Evolutionary conservation across 2,888 invertebrate genomes (phyloP), one percentile per base, ranked within the genome.

Genomic region (Sthenelais limicola): DNA sequence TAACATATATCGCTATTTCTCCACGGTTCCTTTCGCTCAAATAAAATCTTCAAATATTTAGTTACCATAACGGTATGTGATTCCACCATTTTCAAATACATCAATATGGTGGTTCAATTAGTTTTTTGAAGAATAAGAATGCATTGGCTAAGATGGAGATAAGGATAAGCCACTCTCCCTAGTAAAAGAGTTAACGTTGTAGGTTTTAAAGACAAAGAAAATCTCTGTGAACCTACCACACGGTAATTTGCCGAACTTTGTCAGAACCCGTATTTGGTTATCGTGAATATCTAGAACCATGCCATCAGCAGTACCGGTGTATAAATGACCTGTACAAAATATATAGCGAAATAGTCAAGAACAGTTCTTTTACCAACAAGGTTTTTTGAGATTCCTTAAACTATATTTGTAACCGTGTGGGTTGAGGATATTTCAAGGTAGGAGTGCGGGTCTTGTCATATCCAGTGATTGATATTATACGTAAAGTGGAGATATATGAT

Each of bases 281-380:
- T 82, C 79, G 58, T 48, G 32, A 18, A 87, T 82, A 52, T 81
- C 79, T n/a, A 86, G 35, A 26, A 87, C 77, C 73, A 81, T 82
- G 4, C 86, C 86, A 79, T 86, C 84, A 32, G 79, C 77, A 21
- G 95, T 86, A 35, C 93, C 91, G 0, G 94, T 93, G 86, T 95
- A 97, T 47, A 96, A 86, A 84, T 94, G 93, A 52, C 93, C 88
- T 88, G 73, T 28, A 54, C 15, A 21, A 18, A 32, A 48, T 32
- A 51, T 51, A 21, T 7, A 51, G 9, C 12, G 7, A 51, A 12
- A n/a, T 18, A 51, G 9, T n/a, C 51, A 9, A n/a, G 9, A 18
- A 9, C 21, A 21, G 7, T 51, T n/a, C 51, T 9, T 9, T 43
- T 43, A 18, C 18, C 9, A 18, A 9, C 43, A 12, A 9, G 43